A percentile compares a stretch with the other conserved stretches of the same genome.
Evolutionary conservation across 2,797 vertebrate genomes (phyloP).

Genomic region (Geotrypetes seraphini): DNA sequence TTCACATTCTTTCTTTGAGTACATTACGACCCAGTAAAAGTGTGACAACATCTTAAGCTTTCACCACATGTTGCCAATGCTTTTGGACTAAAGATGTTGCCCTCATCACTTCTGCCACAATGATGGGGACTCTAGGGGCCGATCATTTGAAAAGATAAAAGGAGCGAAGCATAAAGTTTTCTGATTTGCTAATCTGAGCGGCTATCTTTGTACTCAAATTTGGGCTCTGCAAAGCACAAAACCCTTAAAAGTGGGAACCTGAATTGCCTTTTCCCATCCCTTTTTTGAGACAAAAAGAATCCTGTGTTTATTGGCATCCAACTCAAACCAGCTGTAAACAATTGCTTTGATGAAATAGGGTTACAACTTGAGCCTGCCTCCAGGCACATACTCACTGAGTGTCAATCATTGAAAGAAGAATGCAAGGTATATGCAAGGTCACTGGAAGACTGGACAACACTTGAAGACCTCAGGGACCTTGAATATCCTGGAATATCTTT

Average conservation of each 20-base stretch:
- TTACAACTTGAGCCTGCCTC: slow-evolving; percentile 49
- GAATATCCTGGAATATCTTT: slow-evolving; percentile 8
- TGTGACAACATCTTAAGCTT: slow-evolving; percentile 81
- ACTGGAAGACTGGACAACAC: slow-evolving; percentile 36
- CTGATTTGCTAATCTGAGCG: slow-evolving; percentile 44
- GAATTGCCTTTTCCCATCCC: slow-evolving; percentile 72
- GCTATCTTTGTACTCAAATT: slow-evolving; percentile 46
- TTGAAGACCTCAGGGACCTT: slow-evolving; percentile 28
- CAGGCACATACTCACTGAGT: slow-evolving; percentile 40
- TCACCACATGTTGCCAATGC: slow-evolving; percentile 68
- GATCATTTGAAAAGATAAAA: slow-evolving; percentile 56
- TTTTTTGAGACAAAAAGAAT: slow-evolving; percentile 77
- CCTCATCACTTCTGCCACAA: slow-evolving; percentile 60
- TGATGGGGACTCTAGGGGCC: slow-evolving; percentile 56
- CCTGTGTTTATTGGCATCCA: slow-evolving; percentile 70
- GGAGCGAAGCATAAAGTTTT: slow-evolving; percentile 29
- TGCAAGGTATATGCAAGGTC: slow-evolving; percentile 54
- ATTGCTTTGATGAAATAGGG: slow-evolving; percentile 79
- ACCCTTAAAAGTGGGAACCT: slow-evolving; percentile 72
- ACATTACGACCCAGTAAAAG: slow-evolving; percentile 77
- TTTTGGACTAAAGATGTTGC: slow-evolving; percentile 68
- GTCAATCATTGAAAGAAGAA: slow-evolving; percentile 76
- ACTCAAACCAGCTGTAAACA: slow-evolving; percentile 87
- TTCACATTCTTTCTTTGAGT: slow-evolving; percentile 67
- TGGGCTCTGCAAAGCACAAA: slow-evolving; percentile 42